Conservation (phyloP, 2,888 invertebrate species). For the Eulithis prunata region DNA sequence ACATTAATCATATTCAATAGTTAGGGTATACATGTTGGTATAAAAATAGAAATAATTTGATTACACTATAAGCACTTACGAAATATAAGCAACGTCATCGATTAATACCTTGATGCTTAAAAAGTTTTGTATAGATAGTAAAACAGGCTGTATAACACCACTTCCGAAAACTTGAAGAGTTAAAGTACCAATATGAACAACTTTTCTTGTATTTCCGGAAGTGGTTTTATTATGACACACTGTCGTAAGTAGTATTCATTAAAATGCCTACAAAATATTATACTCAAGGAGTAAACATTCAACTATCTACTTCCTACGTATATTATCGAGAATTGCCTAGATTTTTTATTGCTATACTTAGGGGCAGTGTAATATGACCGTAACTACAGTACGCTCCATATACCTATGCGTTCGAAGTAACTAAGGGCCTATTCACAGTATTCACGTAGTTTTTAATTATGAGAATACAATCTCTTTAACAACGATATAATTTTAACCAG, state of each 20-base stretch:
- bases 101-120: conserved; percentile 5
- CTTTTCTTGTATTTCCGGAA: too few relatives aligned
- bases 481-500: too few relatives aligned
- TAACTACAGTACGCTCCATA: conserved; percentile 11
- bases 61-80: background rate
- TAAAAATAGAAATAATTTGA: background rate
- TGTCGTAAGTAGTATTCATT: background rate
- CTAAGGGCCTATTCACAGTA: too few relatives aligned
- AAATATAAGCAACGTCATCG: background rate
- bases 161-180: too few relatives aligned
- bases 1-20: background rate
- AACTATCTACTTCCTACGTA: conserved; percentile 9
- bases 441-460: too few relatives aligned
- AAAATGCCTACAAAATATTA: conserved; percentile 19
- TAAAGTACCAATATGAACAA: too few relatives aligned
- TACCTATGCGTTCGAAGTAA: conserved; percentile 7
- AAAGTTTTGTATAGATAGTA: background rate
- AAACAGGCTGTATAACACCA: too few relatives aligned
- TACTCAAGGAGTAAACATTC: background rate
- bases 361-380: conserved; percentile 6
- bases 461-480: too few relatives aligned
- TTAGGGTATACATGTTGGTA: background rate
- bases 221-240: too few relatives aligned
- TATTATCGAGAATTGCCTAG: conserved; percentile 9
- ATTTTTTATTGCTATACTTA: conserved; percentile 10